Percentiles rank a stretch among this genome's conserved stretches.
Conservation (phyloP, 2,113 vertebrate genomes). For the Lepisosteus osseus region DNA sequence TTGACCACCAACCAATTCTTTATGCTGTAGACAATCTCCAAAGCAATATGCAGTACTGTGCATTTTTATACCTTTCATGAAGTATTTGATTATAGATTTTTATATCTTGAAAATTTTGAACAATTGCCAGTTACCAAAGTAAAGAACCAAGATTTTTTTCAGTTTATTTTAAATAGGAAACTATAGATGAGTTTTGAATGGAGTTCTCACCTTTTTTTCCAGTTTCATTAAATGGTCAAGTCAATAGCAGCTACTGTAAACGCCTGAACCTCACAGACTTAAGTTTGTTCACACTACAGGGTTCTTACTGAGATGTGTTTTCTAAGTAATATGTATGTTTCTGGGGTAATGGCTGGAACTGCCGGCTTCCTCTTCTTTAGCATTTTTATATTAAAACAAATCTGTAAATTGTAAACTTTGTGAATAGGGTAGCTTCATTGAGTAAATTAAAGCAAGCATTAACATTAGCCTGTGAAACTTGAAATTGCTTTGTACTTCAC, state of each 20-base stretch:
- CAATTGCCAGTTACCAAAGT: not conserved
- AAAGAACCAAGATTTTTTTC: not conserved
- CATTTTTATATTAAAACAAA: slow-evolving; percentile 8
- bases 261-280: no score
- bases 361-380: not conserved
- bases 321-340: no score
- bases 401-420: slow-evolving; percentile 19
- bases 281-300: no score
- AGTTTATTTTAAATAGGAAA: slow-evolving; percentile 4
- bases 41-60: slow-evolving; percentile 17
- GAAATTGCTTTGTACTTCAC: no score
- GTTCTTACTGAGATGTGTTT: no score
- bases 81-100: slow-evolving; percentile 14
- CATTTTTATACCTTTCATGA: slow-evolving; percentile 13
- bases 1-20: not conserved
- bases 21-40: slow-evolving; percentile 19
- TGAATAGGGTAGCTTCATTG: not conserved
- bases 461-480: no score
- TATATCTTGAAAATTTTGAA: not conserved
- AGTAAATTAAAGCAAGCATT: no score
- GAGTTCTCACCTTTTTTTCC: not conserved
- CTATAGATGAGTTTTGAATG: not conserved
- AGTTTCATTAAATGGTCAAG: slow-evolving; percentile 11
- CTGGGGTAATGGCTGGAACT: no score
- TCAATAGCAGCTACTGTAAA: not conserved